Base-by-base conservation (phyloP, 1,140 invertebrate genomes). In the Vanessa atalanta region DNA sequence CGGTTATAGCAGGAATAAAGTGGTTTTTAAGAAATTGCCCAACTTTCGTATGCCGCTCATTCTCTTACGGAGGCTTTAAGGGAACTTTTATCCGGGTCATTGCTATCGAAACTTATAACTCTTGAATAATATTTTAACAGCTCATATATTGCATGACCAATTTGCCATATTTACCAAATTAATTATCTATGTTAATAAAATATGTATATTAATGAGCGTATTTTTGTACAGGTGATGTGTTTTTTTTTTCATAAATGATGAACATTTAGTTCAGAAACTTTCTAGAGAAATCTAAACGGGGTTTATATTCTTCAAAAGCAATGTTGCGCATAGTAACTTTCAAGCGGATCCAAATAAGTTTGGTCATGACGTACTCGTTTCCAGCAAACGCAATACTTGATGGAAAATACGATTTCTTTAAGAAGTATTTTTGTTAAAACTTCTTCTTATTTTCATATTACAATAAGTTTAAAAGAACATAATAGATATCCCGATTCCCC, bases 1-100 rank as follows among this genome's bases (percentile, higher is more conserved):
- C 73, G 79, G 83, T 79, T 80, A 77, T 73, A 67, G 70, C 71
- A 48, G 64, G 79, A 65, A 71, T 74, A 61, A 74, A 70, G 73
- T 70, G 76, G 75, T 79, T 79, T 75, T 73, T 73, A 73, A 73
- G 64, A 60, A 67, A 73, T 73, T 64, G 51, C 47, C 57, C 26
- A 47, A 47, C 47, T 67, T 73, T 68, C 55, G 47, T 63, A 51
- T 64, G 55, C 65, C 16, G 47, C 71, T 57, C 71, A 16, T 50
- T 43, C 53, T 72, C 55, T 67, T 72, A 65, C 23, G 47, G 53
- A 48, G 68, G 14, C 47, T 61, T 61, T 26, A 23, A 57, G 15
- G 20, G 16, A 69, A 47, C 51, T 61, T 63, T 31, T 70, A 70
- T 63, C 61, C 20, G 15, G 57, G 68, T 63, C 68, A 70, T 61